Evolutionary conservation across 2,113 vertebrate species (phyloP), one percentile per base, ranked within the genome.

Genomic region (Galbula dea): DNA sequence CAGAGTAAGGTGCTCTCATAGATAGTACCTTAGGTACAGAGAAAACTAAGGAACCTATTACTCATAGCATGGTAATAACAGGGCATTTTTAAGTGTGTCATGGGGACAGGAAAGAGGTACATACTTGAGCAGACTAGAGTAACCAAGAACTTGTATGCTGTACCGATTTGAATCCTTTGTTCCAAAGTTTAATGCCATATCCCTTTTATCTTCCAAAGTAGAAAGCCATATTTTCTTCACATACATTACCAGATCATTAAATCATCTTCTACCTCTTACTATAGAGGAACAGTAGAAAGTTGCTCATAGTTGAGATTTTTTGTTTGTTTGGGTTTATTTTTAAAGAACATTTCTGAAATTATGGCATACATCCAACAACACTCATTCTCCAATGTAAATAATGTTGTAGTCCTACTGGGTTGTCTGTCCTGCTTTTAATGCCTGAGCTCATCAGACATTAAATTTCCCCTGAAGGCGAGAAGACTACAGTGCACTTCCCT

Each of bases 41-140:
- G 14, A 45, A 62, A n/a, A 19, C 14, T 2, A 63, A 36, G 11
- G 43, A 52, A 41, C 30, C 62, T 12, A 3, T 8, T 61, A 32
- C 30, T 19, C 8, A 21, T 0, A 23, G 15, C 2, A 6, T 2
- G 5, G 32, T 30, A 23, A 21, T 1, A 4, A 21, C 26, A 21
- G 22, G 27, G 8, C 13, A 13, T 32, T 78, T 43, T 55, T 12
- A 59, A 74, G 51, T 3, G 1, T 2, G 3, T 7, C 9, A 3
- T 14, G 36, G 24, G 9, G 29, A 29, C 6, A 24, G 54, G 11
- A 51, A 73, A 19, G 39, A 45, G 46, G 23, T 4, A 26, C 4
- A 3, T 18, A 15, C 11, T 10, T 32, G 15, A 67, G 52, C 67
- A 71, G 30, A 27, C 3, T 15, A 5, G 2, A 77, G 46, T n/a